Evolutionary conservation across 2,888 invertebrate species (phyloP), one percentile per base, ranked within the genome.

Genomic region (Drosophila hamatofila): DNA sequence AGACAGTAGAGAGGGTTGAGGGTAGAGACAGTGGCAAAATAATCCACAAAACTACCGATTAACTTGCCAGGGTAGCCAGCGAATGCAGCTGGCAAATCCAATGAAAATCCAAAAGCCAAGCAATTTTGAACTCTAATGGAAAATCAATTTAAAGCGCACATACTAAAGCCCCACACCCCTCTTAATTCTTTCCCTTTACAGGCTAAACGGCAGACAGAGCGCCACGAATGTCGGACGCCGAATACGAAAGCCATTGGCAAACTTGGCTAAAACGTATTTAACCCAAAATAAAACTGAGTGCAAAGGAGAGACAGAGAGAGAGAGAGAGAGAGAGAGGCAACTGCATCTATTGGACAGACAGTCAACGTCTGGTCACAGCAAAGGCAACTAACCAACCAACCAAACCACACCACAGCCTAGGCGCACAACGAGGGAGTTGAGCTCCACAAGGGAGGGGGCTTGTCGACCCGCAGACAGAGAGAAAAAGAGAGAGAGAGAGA

Each of bases 51-150:
- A 85, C 82, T 85, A 73, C 64, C 89, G 88, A 89, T 88, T 89
- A 89, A 89, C 75, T 85, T 66, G 75, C 67, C 74, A 70, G 64
- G 72, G 56, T 60, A 58, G 66, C 51, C 80, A 64, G 67, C 68
- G 42, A 65, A 21, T 72, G 76, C 83, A 85, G 83, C 80, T 86
- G 89, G 87, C 89, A 86, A 86, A 88, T 86, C 84, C 83, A 84
- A 88, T 88, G 89, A 86, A 86, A 86, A 84, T 86, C 83, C 73
- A 78, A 86, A 80, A 83, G 82, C 85, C 77, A 89, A 81, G 88
- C 88, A 86, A 88, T 85, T 86, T 87, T 82, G 75, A 90, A 80
- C 86, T 81, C 80, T 89, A 86, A 86, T 89, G 89, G 90, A 90
- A 90, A 86, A 90, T 86, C 90, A 85, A 90, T 86, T 88, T 88